Conservation (phyloP, 2,888 invertebrate genomes). For the Priocnemis perturbator region DNA sequence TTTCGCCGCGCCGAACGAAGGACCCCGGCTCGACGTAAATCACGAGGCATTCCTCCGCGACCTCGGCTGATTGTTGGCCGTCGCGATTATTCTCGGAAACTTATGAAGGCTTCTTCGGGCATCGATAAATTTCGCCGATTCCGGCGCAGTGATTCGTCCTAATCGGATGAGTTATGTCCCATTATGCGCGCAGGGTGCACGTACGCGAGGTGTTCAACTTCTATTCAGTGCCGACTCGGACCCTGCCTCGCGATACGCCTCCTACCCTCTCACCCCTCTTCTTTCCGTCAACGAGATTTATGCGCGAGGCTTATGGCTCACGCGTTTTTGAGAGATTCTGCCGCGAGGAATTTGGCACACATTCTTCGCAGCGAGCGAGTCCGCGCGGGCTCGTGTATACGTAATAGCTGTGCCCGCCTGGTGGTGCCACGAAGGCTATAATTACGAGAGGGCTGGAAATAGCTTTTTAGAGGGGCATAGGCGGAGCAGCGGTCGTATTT, state of each 20-base stretch:
- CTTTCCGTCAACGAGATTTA: constrained; percentile 30
- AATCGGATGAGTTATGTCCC: constrained; percentile 11
- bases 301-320: constrained; percentile 23
- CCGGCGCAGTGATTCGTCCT: neutral
- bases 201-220: constrained; percentile 13
- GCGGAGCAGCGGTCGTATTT: constrained; percentile 19
- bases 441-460: constrained; percentile 59
- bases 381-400: constrained; percentile 15
- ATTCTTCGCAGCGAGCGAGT: constrained; percentile 15
- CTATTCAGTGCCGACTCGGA: neutral
- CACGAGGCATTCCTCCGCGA: no score
- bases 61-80: no score
- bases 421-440: constrained; percentile 56
- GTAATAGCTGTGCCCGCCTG: constrained; percentile 14
- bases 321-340: constrained; percentile 29
- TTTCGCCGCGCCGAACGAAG: no score
- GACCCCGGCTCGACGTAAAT: no score
- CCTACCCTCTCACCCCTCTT: neutral
- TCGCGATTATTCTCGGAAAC: no score
- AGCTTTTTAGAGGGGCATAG: constrained; percentile 49
- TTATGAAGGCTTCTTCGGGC: neutral
- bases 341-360: constrained; percentile 48
- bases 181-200: neutral
- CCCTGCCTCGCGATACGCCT: no score
- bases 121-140: constrained; percentile 10